Base-by-base conservation (phyloP, 1,140 invertebrate genomes). In the Araneus ventricosus region DNA sequence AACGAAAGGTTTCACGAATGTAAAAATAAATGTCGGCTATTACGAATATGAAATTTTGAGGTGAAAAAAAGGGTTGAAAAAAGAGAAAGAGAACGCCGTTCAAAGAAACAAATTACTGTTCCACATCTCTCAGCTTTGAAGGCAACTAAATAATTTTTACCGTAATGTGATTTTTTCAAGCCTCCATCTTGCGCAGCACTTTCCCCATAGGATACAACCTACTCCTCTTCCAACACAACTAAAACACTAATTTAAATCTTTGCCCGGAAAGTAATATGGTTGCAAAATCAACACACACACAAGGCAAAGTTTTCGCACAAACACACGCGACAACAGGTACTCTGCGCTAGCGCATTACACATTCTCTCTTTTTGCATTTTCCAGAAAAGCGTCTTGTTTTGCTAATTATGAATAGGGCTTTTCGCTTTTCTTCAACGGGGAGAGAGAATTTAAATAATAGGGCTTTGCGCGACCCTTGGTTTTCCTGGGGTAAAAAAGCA, bases 211-310 rank as follows among this genome's bases (percentile, higher is more conserved):
- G 70, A 34, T 34, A 75, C 27, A 37, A 24, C 27, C n/a, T n/a
- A n/a, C n/a, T n/a, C n/a, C 63, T 70, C 63, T 70, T 34, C 5
- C 27, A 30, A 17, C 70, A 75, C 17, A 37, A 34, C 30, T 75
- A 75, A 75, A 75, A 75, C 34, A 75, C 70, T 75, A 75, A 75
- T 75, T 75, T 75, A 75, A 75, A 75, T 75, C 30, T 75, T 34
- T 30, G 30, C 70, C 34, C 17, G 8, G 37, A 75, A 75, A 75
- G 30, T 75, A 75, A 75, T 67, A 75, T 34, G 70, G 14, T 37
- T 22, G 20, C 34, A 75, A 75, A 75, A 75, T 75, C 70, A 75
- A 75, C 70, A 34, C 70, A 75, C 17, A 5, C 30, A 52, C 45
- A 52, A 52, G 45, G 45, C 70, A 75, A 75, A 75, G 70, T 75